Evolutionary conservation across 2,797 vertebrate species (phyloP).

Genomic region (Salmo trutta): DNA sequence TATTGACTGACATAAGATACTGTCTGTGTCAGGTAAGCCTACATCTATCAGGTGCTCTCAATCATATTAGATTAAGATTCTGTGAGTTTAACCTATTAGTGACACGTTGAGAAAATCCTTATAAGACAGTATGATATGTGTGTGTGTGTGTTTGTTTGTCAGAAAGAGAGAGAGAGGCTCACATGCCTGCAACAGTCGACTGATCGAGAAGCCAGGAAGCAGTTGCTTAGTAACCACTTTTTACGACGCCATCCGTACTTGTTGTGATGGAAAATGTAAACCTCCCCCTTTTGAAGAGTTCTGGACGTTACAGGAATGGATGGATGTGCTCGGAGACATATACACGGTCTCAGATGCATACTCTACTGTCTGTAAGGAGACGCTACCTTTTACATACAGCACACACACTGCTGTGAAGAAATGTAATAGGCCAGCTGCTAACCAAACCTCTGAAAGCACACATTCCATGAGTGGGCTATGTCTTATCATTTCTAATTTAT

Average conservation of each 20-base stretch:
- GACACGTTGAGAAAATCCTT: slow-evolving; percentile 36
- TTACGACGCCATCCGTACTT: slow-evolving; percentile 68
- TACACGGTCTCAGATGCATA: slow-evolving; percentile 1
- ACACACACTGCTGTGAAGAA: neutral
- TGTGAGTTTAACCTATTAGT: slow-evolving; percentile 27
- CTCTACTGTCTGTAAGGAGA: neutral
- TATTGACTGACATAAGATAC: no score
- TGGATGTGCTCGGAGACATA: slow-evolving; percentile 48
- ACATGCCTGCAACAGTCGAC: slow-evolving; percentile 40
- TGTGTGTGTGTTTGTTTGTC: neutral
- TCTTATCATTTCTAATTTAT: no score
- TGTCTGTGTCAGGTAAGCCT: no score
- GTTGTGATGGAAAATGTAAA: slow-evolving; percentile 77
- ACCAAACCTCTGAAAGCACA: slow-evolving; percentile 6
- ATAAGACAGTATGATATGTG: slow-evolving; percentile 24
- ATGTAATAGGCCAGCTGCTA: neutral
- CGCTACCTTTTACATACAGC: slow-evolving; percentile 34
- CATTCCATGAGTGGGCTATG: no score
- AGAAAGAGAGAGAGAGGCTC: slow-evolving; percentile 30
- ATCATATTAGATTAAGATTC: slow-evolving; percentile 21
- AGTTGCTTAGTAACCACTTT: slow-evolving; percentile 80
- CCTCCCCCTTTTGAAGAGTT: slow-evolving; percentile 61
- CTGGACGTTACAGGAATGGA: slow-evolving; percentile 53
- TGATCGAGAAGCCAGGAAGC: slow-evolving; percentile 70
- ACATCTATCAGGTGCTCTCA: neutral